Evolutionary conservation across 2,113 vertebrate species (phyloP).

Genomic region (Mungos mungo): DNA sequence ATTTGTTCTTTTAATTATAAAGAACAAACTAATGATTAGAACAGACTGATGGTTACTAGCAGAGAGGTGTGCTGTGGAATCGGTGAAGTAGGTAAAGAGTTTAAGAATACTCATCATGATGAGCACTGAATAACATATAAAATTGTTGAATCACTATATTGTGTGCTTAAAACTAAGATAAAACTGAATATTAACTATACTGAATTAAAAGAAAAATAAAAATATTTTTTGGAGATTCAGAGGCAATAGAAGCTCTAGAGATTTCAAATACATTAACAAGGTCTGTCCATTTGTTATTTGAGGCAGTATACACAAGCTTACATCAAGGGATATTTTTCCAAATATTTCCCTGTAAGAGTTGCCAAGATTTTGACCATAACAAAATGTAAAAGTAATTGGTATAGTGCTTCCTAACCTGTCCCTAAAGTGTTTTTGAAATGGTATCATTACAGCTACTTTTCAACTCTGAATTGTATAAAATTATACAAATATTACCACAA

Average conservation of each 20-base stretch:
- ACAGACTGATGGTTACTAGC: background rate
- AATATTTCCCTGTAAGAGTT: slow-evolving; percentile 27
- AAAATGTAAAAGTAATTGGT: slow-evolving; percentile 42
- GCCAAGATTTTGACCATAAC: slow-evolving; percentile 54
- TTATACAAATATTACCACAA: slow-evolving; percentile 48
- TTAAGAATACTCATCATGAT: background rate
- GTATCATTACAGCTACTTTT: slow-evolving; percentile 18
- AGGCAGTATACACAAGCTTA: background rate
- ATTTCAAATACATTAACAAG: background rate
- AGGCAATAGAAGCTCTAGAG: background rate
- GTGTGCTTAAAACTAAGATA: background rate
- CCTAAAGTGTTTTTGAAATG: slow-evolving; percentile 22
- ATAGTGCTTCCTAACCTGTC: slow-evolving; percentile 11
- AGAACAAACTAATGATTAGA: background rate
- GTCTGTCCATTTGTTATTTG: background rate
- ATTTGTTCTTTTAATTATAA: background rate
- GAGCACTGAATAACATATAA: background rate
- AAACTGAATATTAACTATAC: background rate
- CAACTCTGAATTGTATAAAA: background rate
- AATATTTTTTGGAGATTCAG: background rate
- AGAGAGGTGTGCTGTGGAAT: background rate
- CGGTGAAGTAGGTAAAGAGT: background rate
- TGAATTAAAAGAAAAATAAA: background rate
- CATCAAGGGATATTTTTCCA: background rate
- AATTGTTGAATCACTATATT: background rate